These are phyloP conservation scores for Silurus meridionalis DNA, from an alignment of 2,113 vertebrate species.

Conservation along the genomic window DNA sequence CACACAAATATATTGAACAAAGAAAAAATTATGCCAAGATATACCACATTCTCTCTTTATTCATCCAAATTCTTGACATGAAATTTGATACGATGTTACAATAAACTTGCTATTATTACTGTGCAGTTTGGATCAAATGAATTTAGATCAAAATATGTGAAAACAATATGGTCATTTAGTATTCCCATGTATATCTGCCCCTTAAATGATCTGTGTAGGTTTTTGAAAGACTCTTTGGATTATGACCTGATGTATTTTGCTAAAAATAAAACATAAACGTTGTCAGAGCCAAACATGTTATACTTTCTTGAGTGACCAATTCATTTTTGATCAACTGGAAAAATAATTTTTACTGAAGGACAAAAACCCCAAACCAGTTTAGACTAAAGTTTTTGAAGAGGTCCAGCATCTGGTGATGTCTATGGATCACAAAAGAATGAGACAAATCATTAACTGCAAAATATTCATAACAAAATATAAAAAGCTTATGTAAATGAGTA, in stretches of 20 bases:
- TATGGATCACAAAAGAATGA: not conserved
- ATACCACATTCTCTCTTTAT: not conserved
- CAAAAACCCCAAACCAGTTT: not conserved
- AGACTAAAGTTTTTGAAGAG: not conserved
- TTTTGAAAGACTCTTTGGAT: not conserved
- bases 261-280: not conserved
- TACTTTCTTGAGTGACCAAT: not conserved
- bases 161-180: slow-evolving; percentile 36
- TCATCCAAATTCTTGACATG: not conserved
- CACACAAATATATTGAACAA: slow-evolving; percentile 43
- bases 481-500: not conserved
- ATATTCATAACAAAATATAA: not conserved
- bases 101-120: not conserved
- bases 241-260: not conserved
- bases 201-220: slow-evolving; percentile 25
- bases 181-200: slow-evolving; percentile 35
- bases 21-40: slow-evolving; percentile 32
- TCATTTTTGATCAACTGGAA: not conserved
- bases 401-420: not conserved
- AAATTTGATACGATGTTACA: not conserved
- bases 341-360: not conserved
- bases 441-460: not conserved
- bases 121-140: not conserved
- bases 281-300: not conserved
- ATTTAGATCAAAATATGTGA: not conserved